These are phyloP conservation scores for Kryphioiulus occultus DNA, from an alignment of 2,888 invertebrate genomes.

Conservation along the genomic window DNA sequence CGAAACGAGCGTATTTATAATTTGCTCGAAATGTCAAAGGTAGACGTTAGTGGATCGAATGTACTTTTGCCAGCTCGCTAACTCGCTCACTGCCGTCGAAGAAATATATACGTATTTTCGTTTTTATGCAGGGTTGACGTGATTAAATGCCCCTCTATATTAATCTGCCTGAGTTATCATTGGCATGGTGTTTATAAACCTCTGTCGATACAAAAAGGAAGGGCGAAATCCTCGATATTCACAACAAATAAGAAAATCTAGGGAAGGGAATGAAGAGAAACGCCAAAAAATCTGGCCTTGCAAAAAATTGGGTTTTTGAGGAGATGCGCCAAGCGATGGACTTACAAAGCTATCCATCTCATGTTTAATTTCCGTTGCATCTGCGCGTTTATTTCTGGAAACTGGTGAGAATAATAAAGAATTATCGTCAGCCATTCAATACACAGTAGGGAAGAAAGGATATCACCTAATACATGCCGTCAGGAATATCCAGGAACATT, in stretches of 20 bases:
- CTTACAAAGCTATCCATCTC: neutral
- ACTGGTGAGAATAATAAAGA: neutral
- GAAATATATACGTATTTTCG: neutral
- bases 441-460: neutral
- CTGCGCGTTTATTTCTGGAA: neutral
- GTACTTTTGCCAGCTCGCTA: neutral
- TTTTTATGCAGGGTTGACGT: neutral
- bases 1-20: slow-evolving; percentile 11
- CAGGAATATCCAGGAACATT: neutral
- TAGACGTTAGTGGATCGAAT: neutral
- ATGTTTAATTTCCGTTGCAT: neutral
- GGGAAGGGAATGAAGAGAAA: neutral
- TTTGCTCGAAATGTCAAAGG: slow-evolving; percentile 23
- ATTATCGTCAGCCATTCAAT: neutral
- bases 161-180: neutral
- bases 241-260: neutral
- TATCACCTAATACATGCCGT: neutral
- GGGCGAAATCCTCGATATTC: neutral
- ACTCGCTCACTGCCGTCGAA: neutral
- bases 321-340: neutral
- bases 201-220: neutral
- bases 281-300: neutral
- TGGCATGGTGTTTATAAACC: neutral
- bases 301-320: neutral
- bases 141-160: neutral